Evolutionary conservation across 1,140 invertebrate species (phyloP), one percentile per base, ranked within the genome.

Genomic region (Pectinophora gossypiella): DNA sequence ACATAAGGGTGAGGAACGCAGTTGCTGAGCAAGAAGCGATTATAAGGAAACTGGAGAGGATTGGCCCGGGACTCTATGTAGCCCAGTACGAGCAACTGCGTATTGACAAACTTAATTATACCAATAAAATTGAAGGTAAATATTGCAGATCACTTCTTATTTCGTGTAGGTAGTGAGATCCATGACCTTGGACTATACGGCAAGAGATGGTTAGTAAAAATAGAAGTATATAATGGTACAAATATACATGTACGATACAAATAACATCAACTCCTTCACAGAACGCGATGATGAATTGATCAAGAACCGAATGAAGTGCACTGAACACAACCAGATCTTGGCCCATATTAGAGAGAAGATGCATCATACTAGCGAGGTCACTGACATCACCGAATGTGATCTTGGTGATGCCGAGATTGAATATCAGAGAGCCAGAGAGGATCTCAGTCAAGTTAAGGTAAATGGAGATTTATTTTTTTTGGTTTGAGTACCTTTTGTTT

Each of bases 311-410:
- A 55, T 48, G 0, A 85, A 81, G 49, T 85, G 83, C 49, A 78
- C 75, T 1, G 79, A 85, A 23, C 81, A 85, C 52, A 85, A 84
- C 48, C 82, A 87, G 60, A 88, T 85, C 42, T 58, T 88, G 35
- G 83, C 80, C 13, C 84, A 88, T 42, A 87, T 88, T 16, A 72
- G 82, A 43, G 84, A 88, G 49, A 87, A 88, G 61, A 87, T 88
- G 81, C 70, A 86, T 55, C 85, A 84, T 50, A 85, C 82, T 3
- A 73, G 79, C 45, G 78, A 87, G 53, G 74, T 84, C 7, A 86
- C 84, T 40, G 77, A 83, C 21, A 71, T 76, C 19, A 63, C 80
- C n/a, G 85, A 88, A 51, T 76, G 78, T 35, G 76, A 86, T 55
- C 70, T 86, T 1, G 83, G 74, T 0, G 76, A 85, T 23, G 71